Conservation (phyloP, 2,797 vertebrate genomes). For the Acipenser ruthenus region DNA sequence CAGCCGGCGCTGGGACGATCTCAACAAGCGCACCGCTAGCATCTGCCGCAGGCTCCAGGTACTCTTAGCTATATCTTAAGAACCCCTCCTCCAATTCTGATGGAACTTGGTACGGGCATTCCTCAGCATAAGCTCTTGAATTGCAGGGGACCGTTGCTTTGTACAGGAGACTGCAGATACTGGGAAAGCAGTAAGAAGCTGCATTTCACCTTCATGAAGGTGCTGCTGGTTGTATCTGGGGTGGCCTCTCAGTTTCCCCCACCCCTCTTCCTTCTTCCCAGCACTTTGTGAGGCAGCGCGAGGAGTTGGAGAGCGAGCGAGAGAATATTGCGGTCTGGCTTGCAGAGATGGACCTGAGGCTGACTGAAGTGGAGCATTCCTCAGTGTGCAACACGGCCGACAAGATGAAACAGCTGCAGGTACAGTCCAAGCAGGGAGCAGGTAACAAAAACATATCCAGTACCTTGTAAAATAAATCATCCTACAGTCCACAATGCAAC, state of each 20-base stretch:
- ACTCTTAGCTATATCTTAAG: background rate
- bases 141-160: too few species aligned
- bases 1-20: constrained; percentile 50
- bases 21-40: constrained; percentile 41
- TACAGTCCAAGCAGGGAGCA: constrained; percentile 22
- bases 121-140: too few species aligned
- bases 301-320: constrained; percentile 61
- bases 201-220: too few species aligned
- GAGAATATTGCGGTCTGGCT: constrained; percentile 62
- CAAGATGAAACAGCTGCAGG: constrained; percentile 65
- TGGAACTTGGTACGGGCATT: too few species aligned
- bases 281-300: constrained; percentile 52
- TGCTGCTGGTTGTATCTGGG: too few species aligned
- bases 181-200: too few species aligned
- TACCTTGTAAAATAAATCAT: too few species aligned
- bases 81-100: too few species aligned
- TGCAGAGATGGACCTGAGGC: constrained; percentile 56
- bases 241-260: too few species aligned
- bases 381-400: constrained; percentile 46
- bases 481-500: too few species aligned
- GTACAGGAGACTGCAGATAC: too few species aligned
- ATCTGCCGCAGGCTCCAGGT: constrained; percentile 51
- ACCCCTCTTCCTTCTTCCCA: constrained; percentile 24
- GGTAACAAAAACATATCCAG: background rate
- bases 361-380: constrained; percentile 60